These are phyloP conservation scores for Bergia puertoricense DNA, from an alignment of 92 coral and sea anemone species.

Conservation along the genomic window DNA sequence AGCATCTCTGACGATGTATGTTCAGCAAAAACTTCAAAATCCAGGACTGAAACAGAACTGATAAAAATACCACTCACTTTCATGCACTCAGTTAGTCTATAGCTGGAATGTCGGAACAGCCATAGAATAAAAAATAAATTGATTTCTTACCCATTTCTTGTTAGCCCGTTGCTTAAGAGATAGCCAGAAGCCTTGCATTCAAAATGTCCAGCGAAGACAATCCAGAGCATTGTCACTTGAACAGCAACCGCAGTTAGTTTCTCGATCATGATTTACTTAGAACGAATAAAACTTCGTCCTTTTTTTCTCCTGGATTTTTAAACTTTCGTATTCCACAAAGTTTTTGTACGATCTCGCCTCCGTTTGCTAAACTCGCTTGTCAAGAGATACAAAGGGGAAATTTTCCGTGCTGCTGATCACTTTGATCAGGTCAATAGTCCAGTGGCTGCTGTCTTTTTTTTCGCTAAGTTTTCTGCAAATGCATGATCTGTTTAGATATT, in stretches of 20 bases:
- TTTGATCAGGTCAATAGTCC: neutral
- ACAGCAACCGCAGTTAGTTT: neutral
- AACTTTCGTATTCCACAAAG: neutral
- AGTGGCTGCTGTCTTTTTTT: neutral
- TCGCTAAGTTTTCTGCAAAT: neutral
- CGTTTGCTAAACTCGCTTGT: neutral
- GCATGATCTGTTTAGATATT: neutral
- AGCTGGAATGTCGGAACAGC: neutral
- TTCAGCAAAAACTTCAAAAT: no score
- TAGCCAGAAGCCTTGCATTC: constrained; percentile 4
- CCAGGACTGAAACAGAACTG: no score
- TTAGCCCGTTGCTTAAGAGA: constrained; percentile 9
- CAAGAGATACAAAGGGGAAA: neutral
- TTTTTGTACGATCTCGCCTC: no score
- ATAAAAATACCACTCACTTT: no score
- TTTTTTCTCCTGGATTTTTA: neutral
- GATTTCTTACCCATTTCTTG: constrained; percentile 15
- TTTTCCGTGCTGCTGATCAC: no score
- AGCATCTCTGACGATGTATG: no score
- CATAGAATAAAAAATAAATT: neutral
- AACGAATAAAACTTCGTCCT: neutral
- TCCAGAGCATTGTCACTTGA: neutral
- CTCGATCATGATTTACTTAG: neutral
- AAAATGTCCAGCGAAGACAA: neutral
- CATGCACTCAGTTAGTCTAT: neutral